Evolutionary conservation across 2,113 vertebrate genomes (phyloP).

Genomic region (Cynoglossus semilaevis): DNA sequence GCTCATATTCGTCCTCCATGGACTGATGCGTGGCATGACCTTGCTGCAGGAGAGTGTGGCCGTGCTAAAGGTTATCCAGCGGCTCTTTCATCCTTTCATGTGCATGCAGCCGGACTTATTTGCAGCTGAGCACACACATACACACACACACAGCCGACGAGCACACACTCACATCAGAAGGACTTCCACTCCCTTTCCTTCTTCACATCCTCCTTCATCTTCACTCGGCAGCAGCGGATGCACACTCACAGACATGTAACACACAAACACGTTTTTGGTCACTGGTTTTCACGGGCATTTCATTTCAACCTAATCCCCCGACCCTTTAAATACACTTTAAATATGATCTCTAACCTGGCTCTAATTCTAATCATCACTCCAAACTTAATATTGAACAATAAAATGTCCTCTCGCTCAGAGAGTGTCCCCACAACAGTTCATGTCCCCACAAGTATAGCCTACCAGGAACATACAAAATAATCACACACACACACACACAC

Average conservation of each 20-base stretch:
- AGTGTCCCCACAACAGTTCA: too few species aligned
- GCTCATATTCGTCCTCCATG: conserved; percentile 60
- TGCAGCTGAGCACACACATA: conserved; percentile 38
- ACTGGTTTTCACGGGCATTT: too few species aligned
- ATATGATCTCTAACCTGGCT: too few species aligned
- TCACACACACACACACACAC: too few species aligned
- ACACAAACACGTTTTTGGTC: not conserved
- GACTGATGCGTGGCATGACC: conserved; percentile 61
- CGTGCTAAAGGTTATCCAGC: conserved; percentile 31
- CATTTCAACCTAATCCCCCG: too few species aligned
- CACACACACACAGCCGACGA: conserved; percentile 19
- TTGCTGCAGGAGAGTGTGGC: conserved; percentile 60
- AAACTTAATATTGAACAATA: too few species aligned
- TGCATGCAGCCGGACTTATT: conserved; percentile 28
- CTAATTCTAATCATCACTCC: too few species aligned
- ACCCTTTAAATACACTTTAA: too few species aligned
- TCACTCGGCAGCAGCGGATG: conserved; percentile 10
- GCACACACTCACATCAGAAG: conserved; percentile 26
- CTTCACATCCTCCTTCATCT: not conserved
- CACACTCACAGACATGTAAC: conserved; percentile 27
- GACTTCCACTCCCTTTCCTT: not conserved
- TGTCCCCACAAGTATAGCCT: too few species aligned
- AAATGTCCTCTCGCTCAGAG: too few species aligned
- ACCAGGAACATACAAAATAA: too few species aligned
- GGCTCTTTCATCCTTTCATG: conserved; percentile 39